Evolutionary conservation across 2,113 vertebrate genomes (phyloP).

Genomic region (Ptilorrhoa leucosticta): DNA sequence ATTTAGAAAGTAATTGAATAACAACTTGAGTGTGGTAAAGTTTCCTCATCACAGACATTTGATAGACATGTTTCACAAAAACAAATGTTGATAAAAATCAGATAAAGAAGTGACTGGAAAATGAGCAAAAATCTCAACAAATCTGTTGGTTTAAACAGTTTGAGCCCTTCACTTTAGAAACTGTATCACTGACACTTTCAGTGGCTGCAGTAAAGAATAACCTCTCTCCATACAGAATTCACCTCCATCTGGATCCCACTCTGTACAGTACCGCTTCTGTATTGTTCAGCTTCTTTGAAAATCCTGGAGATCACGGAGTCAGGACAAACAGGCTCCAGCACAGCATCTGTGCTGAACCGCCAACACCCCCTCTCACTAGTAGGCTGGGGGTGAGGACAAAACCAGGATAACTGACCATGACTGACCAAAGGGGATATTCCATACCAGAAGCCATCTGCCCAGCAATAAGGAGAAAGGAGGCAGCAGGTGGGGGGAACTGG

Average conservation of each 20-base stretch:
- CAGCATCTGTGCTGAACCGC: neutral
- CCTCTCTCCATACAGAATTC: neutral
- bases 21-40: neutral
- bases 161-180: neutral
- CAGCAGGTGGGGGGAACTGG: neutral
- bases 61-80: neutral
- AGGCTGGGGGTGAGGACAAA: neutral
- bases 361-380: rapidly evolving
- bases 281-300: neutral
- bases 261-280: too few relatives aligned
- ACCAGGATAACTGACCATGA: neutral
- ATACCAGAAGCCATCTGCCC: too few relatives aligned
- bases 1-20: neutral
- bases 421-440: neutral
- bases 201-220: neutral
- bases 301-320: neutral
- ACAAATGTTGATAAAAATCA: neutral
- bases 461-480: neutral
- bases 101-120: neutral
- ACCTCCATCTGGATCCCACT: neutral
- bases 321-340: neutral
- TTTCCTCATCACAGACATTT: neutral
- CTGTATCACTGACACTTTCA: neutral
- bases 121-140: neutral
- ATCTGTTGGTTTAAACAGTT: neutral